Evolutionary conservation across 2,888 invertebrate genomes (phyloP).

Genomic region (Syrista parreyssii): DNA sequence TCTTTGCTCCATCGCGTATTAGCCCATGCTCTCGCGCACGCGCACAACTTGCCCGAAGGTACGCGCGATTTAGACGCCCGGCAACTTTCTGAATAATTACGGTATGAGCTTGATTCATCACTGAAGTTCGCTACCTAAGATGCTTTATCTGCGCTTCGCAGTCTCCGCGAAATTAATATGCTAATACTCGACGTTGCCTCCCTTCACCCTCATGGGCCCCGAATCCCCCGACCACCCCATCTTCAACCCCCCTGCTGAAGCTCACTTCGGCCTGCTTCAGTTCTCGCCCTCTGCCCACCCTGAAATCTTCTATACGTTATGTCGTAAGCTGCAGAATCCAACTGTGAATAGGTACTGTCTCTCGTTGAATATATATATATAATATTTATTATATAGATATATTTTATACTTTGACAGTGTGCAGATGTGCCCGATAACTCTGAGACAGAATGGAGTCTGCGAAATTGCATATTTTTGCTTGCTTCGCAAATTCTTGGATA

Average conservation of each 20-base stretch:
- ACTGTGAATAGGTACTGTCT: too few relatives aligned
- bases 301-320: not conserved
- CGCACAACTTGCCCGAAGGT: constrained; percentile 38
- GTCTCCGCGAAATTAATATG: constrained; percentile 64
- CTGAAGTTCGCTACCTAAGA: constrained; percentile 64
- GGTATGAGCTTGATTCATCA: constrained; percentile 65
- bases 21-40: constrained; percentile 13
- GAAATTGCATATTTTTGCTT: constrained; percentile 7
- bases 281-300: not conserved
- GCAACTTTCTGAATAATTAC: constrained; percentile 64
- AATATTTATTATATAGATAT: not conserved
- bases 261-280: not conserved
- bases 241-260: too few relatives aligned
- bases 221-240: not conserved
- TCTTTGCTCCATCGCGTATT: constrained; percentile 38
- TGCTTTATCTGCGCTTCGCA: constrained; percentile 64
- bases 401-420: not conserved
- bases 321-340: too few relatives aligned
- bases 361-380: not conserved
- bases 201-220: not conserved
- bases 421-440: constrained; percentile 1
- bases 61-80: constrained; percentile 23
- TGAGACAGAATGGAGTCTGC: not conserved
- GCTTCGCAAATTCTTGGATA: not conserved
- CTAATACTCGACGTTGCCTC: constrained; percentile 51